Evolutionary conservation across 2,797 vertebrate genomes (phyloP).

Genomic region (Liasis olivaceus): DNA sequence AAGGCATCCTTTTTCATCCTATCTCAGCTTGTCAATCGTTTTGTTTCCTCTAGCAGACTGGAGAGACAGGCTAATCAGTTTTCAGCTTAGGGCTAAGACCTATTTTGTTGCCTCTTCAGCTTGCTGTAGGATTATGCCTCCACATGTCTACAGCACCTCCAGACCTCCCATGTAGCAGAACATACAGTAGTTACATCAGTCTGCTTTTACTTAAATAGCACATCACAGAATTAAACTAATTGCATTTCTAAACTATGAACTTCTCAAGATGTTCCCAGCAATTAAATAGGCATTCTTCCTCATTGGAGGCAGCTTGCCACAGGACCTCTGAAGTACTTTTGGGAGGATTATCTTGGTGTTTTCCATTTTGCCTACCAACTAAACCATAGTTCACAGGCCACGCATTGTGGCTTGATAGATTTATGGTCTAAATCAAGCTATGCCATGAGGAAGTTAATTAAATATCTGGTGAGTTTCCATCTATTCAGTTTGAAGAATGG

Average conservation of each 20-base stretch:
- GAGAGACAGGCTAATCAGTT: slow-evolving; percentile 26
- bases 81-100: slow-evolving; percentile 28
- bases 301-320: not conserved
- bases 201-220: not conserved
- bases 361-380: not conserved
- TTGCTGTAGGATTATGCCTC: slow-evolving; percentile 13
- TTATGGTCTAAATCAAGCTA: not conserved
- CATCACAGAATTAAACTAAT: slow-evolving; percentile 18
- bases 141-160: not conserved
- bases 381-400: not conserved
- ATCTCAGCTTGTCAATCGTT: slow-evolving; percentile 22
- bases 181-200: slow-evolving; percentile 5
- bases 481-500: not conserved
- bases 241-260: slow-evolving; percentile 3
- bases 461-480: not conserved
- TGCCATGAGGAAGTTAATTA: not conserved
- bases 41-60: slow-evolving; percentile 1
- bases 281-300: not conserved
- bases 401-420: not conserved
- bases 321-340: not conserved
- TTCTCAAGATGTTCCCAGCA: slow-evolving; percentile 21
- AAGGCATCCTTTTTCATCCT: slow-evolving; percentile 27
- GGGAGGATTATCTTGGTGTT: not conserved
- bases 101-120: slow-evolving; percentile 12
- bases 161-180: slow-evolving; percentile 23